phyloP scores from a whole-genome alignment of 2,888 invertebrate genomes.

The Apodemia duryi region DNA sequence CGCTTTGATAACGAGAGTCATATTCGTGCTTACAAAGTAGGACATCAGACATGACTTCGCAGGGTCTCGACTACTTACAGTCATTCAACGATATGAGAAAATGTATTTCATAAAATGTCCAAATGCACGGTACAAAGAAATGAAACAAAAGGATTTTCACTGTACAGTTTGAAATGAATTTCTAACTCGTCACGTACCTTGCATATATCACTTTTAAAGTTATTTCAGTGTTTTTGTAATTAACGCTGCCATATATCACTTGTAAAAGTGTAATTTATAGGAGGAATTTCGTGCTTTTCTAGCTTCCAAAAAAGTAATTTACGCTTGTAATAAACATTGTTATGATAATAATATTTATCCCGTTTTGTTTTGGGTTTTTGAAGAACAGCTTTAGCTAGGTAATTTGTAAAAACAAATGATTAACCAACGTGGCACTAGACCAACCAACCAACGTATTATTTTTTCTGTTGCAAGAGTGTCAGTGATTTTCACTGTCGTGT shows the following conservation, averaged over 20 bases:
- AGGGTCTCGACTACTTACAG: constrained; percentile 5
- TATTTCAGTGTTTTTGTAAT: constrained; percentile 18
- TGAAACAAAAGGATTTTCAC: constrained; percentile 17
- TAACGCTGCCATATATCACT: constrained; percentile 13
- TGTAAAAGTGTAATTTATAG: neutral
- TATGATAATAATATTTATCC: neutral
- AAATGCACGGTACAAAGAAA: constrained; percentile 17
- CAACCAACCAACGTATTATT: too few relatives aligned
- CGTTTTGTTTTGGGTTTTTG: too few relatives aligned
- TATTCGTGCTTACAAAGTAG: constrained; percentile 10
- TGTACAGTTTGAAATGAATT: constrained; percentile 7
- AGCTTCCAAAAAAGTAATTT: neutral
- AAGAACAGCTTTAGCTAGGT: too few relatives aligned
- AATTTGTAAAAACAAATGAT: too few relatives aligned
- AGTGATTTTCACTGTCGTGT: too few relatives aligned
- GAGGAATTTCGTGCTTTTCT: neutral
- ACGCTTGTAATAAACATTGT: neutral
- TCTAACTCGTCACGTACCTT: constrained; percentile 13
- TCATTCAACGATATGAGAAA: constrained; percentile 15
- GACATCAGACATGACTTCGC: constrained; percentile 13
- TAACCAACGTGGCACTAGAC: too few relatives aligned
- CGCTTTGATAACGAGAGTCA: neutral
- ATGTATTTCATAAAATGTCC: constrained; percentile 19
- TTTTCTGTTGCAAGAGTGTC: too few relatives aligned
- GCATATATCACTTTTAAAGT: constrained; percentile 17